Evolutionary conservation across 2,888 invertebrate species (phyloP).

Genomic region (Kuschelorhynchus macadamiae): DNA sequence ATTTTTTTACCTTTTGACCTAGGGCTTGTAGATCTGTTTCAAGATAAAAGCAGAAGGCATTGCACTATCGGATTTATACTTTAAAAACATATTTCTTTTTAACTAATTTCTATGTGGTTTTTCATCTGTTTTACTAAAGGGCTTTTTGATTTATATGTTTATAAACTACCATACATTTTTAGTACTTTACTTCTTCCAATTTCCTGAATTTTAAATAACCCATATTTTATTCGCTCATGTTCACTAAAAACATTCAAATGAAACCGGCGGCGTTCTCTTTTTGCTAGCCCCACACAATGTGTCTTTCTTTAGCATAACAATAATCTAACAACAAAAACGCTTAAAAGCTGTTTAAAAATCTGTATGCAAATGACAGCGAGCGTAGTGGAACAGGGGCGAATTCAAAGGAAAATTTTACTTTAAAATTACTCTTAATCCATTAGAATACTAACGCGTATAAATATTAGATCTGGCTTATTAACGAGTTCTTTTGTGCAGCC

Average conservation of each 20-base stretch:
- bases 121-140: no score
- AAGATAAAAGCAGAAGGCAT: no score
- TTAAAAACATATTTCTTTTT: no score
- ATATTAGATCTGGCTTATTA: conserved; percentile 45
- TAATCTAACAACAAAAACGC: conserved; percentile 26
- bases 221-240: no score
- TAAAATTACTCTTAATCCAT: conserved; percentile 44
- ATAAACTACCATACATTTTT: no score
- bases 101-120: no score
- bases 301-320: conserved; percentile 23
- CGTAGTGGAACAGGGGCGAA: conserved; percentile 25
- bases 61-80: no score
- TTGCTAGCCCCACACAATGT: not conserved
- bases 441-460: conserved; percentile 44
- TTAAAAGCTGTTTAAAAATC: conserved; percentile 35
- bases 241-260: conserved; percentile 5
- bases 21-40: no score
- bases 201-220: no score
- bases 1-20: no score
- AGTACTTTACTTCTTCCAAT: no score
- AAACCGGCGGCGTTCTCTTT: conserved; percentile 1
- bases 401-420: conserved; percentile 40
- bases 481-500: conserved; percentile 39
- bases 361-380: conserved; percentile 28
- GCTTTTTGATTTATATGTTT: no score